Conservation (phyloP, 2,888 invertebrate genomes). For the Malthinus flaveolus region DNA sequence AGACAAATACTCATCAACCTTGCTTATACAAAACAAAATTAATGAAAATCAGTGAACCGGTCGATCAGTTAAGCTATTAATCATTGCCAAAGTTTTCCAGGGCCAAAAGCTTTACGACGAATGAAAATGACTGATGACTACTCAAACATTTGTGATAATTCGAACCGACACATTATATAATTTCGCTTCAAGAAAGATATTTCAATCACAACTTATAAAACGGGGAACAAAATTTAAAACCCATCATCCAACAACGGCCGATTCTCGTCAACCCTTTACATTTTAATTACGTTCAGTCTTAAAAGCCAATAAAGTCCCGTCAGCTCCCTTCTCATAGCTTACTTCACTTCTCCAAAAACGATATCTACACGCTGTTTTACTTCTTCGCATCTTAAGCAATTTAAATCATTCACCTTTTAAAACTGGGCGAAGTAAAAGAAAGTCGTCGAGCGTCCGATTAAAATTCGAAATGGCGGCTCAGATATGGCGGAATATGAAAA, state of each 20-base stretch:
- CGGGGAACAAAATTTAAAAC: conserved; percentile 19
- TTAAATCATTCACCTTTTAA: not conserved
- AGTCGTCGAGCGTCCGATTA: too few relatives aligned
- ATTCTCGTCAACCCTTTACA: conserved; percentile 43
- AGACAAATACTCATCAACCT: conserved; percentile 41
- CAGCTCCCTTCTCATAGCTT: conserved; percentile 47
- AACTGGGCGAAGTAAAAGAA: too few relatives aligned
- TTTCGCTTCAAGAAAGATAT: conserved; percentile 11
- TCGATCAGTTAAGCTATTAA: conserved; percentile 50
- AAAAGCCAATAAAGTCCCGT: conserved; percentile 50
- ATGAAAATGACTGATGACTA: conserved; percentile 41
- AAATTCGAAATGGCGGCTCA: too few relatives aligned
- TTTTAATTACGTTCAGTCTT: conserved; percentile 48
- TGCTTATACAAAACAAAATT: conserved; percentile 46
- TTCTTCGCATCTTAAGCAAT: conserved; percentile 29
- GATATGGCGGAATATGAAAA: too few relatives aligned
- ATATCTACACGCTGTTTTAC: conserved; percentile 38
- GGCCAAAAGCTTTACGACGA: conserved; percentile 33
- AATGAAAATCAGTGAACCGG: conserved; percentile 52
- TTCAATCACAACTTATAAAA: conserved; percentile 11
- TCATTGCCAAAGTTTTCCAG: conserved; percentile 40
- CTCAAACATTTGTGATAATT: conserved; percentile 35
- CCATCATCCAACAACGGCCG: conserved; percentile 34
- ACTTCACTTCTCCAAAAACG: conserved; percentile 43
- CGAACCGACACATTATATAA: conserved; percentile 21